Evolutionary conservation across 2,113 vertebrate species (phyloP).

Genomic region (Carollia perspicillata): DNA sequence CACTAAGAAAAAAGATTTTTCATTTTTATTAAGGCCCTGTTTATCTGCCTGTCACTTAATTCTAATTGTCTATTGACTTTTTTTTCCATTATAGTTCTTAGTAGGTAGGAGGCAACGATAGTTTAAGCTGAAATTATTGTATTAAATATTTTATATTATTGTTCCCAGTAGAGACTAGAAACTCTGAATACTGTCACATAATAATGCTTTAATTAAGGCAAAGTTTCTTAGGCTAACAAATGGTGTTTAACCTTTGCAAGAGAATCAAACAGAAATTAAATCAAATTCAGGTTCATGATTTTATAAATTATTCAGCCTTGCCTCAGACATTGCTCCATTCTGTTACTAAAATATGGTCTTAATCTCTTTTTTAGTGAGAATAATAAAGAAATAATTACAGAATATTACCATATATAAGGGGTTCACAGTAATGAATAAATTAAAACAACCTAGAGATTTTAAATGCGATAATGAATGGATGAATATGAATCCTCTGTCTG

Average conservation of each 20-base stretch:
- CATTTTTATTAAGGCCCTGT: background rate
- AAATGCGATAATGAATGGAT: background rate
- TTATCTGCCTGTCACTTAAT: background rate
- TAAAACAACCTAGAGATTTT: background rate
- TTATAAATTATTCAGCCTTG: background rate
- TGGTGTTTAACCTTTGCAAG: background rate
- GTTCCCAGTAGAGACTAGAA: background rate
- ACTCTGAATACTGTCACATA: background rate
- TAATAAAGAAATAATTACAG: background rate
- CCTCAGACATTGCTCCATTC: background rate
- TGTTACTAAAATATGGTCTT: background rate
- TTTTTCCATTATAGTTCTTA: background rate
- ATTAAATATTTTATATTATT: conserved; percentile 11
- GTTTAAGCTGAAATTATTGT: background rate
- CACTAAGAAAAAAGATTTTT: background rate
- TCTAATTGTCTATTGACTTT: background rate
- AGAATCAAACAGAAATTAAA: background rate
- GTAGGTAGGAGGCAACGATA: background rate
- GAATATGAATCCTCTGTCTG: background rate
- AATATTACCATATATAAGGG: background rate
- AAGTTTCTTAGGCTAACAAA: background rate
- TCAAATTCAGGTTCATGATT: background rate
- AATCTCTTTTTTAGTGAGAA: background rate
- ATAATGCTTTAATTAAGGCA: background rate
- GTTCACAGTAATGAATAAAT: background rate